Percentiles rank a stretch among this genome's conserved stretches.
Evolutionary conservation across 2,888 invertebrate species (phyloP).

Genomic region (Andricus quercusramuli): DNA sequence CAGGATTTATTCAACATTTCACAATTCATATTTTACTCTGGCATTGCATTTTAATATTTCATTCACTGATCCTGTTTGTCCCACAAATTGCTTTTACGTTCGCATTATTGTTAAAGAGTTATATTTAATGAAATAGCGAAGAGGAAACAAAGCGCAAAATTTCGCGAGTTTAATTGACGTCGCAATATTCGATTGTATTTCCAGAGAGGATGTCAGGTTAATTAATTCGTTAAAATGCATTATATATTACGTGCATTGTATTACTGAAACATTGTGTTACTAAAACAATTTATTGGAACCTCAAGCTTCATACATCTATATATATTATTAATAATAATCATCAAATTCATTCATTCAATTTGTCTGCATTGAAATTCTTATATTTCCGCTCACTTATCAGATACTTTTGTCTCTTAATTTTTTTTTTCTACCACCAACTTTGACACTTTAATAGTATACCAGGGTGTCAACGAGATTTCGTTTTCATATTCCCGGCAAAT

Average conservation of each 20-base stretch:
- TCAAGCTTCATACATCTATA: not conserved
- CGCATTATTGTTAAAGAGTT: not conserved
- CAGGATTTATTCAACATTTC: not conserved
- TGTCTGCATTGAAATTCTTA: too few species aligned
- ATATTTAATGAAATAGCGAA: not conserved
- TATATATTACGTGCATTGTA: not conserved
- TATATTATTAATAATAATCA: too few species aligned
- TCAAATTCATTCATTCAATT: too few species aligned
- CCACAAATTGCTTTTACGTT: not conserved
- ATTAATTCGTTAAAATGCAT: not conserved
- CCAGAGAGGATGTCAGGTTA: not conserved
- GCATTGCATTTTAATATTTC: not conserved
- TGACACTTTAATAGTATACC: too few species aligned
- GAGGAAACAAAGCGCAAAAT: not conserved
- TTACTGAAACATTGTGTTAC: not conserved
- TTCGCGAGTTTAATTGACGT: not conserved
- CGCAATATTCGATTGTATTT: not conserved
- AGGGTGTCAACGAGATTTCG: too few species aligned
- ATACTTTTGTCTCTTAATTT: too few species aligned
- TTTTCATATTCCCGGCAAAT: too few species aligned
- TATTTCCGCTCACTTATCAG: too few species aligned
- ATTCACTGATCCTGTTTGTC: not conserved
- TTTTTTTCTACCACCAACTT: too few species aligned
- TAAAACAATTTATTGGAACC: not conserved
- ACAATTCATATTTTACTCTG: not conserved